These are phyloP conservation scores for Myripristis jacobus DNA, from an alignment of 2,797 vertebrate species.

Conservation along the genomic window DNA sequence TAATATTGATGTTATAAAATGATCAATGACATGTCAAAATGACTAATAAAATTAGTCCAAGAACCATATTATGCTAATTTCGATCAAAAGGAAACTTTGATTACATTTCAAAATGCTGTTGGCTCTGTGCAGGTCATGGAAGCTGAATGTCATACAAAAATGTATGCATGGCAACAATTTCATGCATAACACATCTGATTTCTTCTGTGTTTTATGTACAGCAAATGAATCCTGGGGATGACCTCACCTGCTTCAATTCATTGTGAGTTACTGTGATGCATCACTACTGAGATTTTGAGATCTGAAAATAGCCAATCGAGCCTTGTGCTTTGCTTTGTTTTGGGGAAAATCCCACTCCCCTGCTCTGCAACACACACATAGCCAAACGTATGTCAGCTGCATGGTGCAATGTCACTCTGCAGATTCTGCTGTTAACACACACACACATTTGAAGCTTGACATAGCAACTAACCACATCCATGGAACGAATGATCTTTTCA, in stretches of 20 bases:
- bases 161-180: conserved; percentile 19
- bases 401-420: no score
- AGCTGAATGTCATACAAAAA: conserved; percentile 37
- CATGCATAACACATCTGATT: conserved; percentile 13
- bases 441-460: no score
- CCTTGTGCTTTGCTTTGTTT: no score
- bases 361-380: no score
- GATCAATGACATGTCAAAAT: conserved; percentile 52
- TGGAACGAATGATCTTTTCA: no score
- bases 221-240: neutral
- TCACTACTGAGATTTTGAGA: no score
- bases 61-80: conserved; percentile 58
- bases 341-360: no score
- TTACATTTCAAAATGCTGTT: conserved; percentile 50
- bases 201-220: conserved; percentile 6
- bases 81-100: conserved; percentile 55
- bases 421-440: no score
- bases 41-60: conserved; percentile 51
- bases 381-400: no score
- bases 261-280: no score
- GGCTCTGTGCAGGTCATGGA: conserved; percentile 15
- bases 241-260: neutral
- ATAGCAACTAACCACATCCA: no score
- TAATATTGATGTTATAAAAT: conserved; percentile 51
- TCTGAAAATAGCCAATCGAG: no score